Base-by-base conservation (phyloP, 2,888 invertebrate species). In the Drosophila kambysellisi region DNA sequence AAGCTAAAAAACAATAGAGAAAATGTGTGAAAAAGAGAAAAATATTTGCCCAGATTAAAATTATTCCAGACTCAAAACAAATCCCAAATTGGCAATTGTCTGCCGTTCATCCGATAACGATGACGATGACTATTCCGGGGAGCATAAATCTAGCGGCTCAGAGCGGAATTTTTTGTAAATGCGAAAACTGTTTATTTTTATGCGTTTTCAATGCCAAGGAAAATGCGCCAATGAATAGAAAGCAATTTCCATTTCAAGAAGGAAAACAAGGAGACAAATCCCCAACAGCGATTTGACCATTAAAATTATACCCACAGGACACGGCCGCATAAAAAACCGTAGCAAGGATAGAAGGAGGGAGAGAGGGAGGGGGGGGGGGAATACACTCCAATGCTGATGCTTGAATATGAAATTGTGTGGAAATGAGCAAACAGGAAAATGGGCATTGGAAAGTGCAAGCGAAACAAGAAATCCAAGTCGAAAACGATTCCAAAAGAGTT, bases 241-340 rank as follows among this genome's bases (percentile, higher is more conserved):
- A 86, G 82, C 88, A 84, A 89, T 89, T 89, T 89, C 87, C 90
- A 88, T 89, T 83, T 77, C 70, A 58, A 61, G 61, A 37, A 50
- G 57, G n/a, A 30, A 51, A 67, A 64, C 63, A 59, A 53, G 35
- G 52, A 52, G 39, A 76, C 75, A 80, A 86, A 83, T 82, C 82
- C 87, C 83, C 76, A 79, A 67, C 79, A 82, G 81, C 81, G 81
- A 81, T 81, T 88, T 84, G 87, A 89, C 91, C 92, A 92, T 92
- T 92, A 91, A 92, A 92, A 93, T 92, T 92, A 91, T 92, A 91
- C 92, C 92, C 92, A 83, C 76, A 91, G 91, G 92, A 91, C 83
- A 60, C 59, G 43, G 51, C 52, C 59, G 74, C 56, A 73, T 74
- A 83, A 81, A 88, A 79, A 86, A 79, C 59, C 33, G 63, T 20